Percentiles rank a stretch among this genome's conserved stretches.
Conservation (phyloP, 2,797 vertebrate species). For the Peromyscus eremicus region DNA sequence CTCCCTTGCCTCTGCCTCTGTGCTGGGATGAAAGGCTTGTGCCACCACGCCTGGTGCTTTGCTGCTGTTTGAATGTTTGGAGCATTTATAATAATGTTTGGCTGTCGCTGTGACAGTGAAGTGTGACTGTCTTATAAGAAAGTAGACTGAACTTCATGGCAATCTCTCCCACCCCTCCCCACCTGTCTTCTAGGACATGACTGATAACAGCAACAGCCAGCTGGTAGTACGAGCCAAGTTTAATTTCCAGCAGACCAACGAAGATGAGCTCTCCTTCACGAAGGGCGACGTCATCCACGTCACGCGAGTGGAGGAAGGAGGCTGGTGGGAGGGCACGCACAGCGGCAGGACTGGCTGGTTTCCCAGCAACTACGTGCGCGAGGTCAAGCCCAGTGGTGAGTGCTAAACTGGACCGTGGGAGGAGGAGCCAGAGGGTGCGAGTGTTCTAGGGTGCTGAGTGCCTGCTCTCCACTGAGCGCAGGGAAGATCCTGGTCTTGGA, state of each 20-base stretch:
- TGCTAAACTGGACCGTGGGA: slow-evolving; percentile 65
- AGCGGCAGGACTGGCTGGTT: slow-evolving; percentile 98
- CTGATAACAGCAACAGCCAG: slow-evolving; percentile 95
- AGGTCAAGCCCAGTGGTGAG: slow-evolving; percentile 97
- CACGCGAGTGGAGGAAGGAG: slow-evolving; percentile 97
- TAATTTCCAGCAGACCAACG: slow-evolving; percentile 98
- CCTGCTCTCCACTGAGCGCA: neutral
- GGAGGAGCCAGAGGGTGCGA: neutral
- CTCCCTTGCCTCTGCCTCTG: no score
- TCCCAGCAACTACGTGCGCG: slow-evolving; percentile 98
- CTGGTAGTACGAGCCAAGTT: slow-evolving; percentile 97
- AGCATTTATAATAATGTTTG: neutral
- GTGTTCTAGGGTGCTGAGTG: neutral
- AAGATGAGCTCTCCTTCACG: slow-evolving; percentile 97
- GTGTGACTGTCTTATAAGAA: neutral
- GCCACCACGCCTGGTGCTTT: neutral
- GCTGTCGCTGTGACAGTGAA: no score
- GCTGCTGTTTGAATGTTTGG: neutral
- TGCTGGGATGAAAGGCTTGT: neutral
- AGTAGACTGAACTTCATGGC: neutral
- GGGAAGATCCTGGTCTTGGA: neutral
- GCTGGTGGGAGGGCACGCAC: slow-evolving; percentile 98
- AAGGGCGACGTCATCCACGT: slow-evolving; percentile 98
- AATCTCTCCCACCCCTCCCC: neutral
- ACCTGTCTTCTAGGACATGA: slow-evolving; percentile 94